A percentile compares a stretch with the other conserved stretches of the same genome.
These are phyloP conservation scores for Liopterus haemorrhoidalis DNA, from an alignment of 2,888 invertebrate species.

Conservation along the genomic window DNA sequence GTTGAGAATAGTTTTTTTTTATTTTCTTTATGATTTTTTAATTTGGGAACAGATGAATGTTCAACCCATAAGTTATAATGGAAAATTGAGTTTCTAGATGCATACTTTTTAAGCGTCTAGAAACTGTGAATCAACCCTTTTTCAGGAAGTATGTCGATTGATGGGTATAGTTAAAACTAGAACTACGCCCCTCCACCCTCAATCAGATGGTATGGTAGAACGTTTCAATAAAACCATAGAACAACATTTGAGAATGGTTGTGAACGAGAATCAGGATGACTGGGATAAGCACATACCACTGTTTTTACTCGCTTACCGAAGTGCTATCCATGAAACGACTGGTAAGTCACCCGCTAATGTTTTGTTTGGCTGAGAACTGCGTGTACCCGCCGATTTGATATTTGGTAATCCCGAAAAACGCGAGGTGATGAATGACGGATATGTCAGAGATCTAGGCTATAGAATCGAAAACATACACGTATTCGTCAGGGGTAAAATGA, in stretches of 20 bases:
- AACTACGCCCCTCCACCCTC: too few species aligned
- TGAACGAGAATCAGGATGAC: not conserved
- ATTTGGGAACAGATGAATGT: too few species aligned
- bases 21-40: too few species aligned
- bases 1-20: too few species aligned
- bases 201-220: conserved; percentile 22
- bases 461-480: conserved; percentile 1
- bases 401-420: not conserved
- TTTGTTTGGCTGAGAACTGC: conserved; percentile 3
- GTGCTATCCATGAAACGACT: conserved; percentile 12
- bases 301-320: conserved; percentile 20
- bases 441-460: conserved; percentile 3
- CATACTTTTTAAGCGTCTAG: too few species aligned
- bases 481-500: conserved; percentile 3
- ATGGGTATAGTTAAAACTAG: too few species aligned
- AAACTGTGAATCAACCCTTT: too few species aligned
- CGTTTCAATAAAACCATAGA: conserved; percentile 6
- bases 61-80: too few species aligned
- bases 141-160: too few species aligned
- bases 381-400: not conserved
- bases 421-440: not conserved
- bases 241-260: not conserved
- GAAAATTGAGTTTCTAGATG: too few species aligned
- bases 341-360: conserved; percentile 4
- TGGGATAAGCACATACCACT: conserved; percentile 17